Evolutionary conservation across 2,888 invertebrate genomes (phyloP).

Genomic region (Erebia aethiops): DNA sequence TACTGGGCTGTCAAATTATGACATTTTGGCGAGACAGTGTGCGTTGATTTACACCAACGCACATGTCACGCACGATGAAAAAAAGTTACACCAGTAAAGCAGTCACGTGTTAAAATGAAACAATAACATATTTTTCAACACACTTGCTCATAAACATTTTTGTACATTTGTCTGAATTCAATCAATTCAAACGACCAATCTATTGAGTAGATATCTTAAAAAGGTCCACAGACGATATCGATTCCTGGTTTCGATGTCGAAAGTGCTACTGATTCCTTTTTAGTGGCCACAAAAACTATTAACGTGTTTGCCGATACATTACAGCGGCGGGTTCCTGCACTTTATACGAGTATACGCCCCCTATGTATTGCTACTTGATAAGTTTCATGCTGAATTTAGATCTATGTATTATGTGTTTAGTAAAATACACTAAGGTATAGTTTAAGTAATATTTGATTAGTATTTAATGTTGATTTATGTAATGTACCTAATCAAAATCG

Average conservation of each 20-base stretch:
- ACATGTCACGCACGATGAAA: not conserved
- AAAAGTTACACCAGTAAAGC: too few relatives aligned
- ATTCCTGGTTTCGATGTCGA: not conserved
- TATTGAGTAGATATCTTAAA: not conserved
- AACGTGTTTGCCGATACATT: conserved; percentile 29
- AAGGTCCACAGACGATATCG: conserved; percentile 1
- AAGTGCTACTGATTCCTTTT: conserved; percentile 5
- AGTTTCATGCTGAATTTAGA: not conserved
- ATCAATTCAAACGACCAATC: not conserved
- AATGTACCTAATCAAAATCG: too few relatives aligned
- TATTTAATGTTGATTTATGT: not conserved
- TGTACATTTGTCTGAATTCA: too few relatives aligned
- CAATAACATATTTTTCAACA: too few relatives aligned
- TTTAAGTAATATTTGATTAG: not conserved
- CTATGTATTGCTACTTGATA: conserved; percentile 9
- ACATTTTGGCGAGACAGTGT: not conserved
- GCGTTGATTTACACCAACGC: not conserved
- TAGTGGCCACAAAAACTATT: conserved; percentile 19
- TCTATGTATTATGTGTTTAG: not conserved
- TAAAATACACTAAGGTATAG: too few relatives aligned
- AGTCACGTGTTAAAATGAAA: too few relatives aligned
- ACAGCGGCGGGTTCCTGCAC: conserved; percentile 15
- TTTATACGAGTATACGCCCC: conserved; percentile 10
- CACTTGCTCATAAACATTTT: too few relatives aligned
- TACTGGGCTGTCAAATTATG: too few relatives aligned